Percentiles rank a stretch among this genome's conserved stretches.
Evolutionary conservation across 2,888 invertebrate species (phyloP).

Genomic region (Lepidochrysops patricia): DNA sequence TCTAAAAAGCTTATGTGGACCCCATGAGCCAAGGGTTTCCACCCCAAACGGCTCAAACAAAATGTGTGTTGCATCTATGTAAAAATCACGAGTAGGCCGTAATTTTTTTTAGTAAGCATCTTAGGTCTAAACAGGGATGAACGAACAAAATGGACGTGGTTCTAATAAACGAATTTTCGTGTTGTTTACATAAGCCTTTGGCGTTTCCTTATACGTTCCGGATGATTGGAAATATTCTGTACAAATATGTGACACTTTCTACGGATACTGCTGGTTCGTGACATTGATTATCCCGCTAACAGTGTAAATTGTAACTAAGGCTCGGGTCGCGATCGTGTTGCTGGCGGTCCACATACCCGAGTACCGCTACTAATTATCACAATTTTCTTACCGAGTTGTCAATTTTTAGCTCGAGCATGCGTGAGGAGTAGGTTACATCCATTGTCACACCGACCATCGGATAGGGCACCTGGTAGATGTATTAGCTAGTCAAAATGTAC

Average conservation of each 20-base stretch:
- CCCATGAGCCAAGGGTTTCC: too few relatives aligned
- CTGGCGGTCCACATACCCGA: constrained; percentile 51
- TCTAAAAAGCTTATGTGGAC: too few relatives aligned
- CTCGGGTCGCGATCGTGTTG: constrained; percentile 54
- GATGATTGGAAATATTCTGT: constrained; percentile 36
- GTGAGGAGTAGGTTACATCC: constrained; percentile 26
- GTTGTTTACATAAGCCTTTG: not conserved
- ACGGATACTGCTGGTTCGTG: constrained; percentile 35
- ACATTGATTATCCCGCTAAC: constrained; percentile 56
- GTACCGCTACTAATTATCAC: constrained; percentile 71
- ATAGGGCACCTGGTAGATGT: constrained; percentile 36
- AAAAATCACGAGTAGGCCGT: too few relatives aligned
- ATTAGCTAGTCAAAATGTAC: constrained; percentile 41
- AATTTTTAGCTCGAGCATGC: constrained; percentile 37
- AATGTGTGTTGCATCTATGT: too few relatives aligned
- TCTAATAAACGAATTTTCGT: not conserved
- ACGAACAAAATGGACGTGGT: too few relatives aligned
- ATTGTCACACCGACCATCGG: constrained; percentile 49
- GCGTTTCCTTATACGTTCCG: not conserved
- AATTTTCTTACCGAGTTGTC: constrained; percentile 43
- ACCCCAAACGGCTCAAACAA: too few relatives aligned
- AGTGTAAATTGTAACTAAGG: constrained; percentile 55
- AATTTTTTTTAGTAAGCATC: too few relatives aligned
- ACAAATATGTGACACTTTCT: constrained; percentile 70
- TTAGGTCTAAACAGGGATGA: too few relatives aligned